A percentile compares a stretch with the other conserved stretches of the same genome.
Evolutionary conservation across 2,113 vertebrate genomes (phyloP).

Genomic region (Galbula dea): DNA sequence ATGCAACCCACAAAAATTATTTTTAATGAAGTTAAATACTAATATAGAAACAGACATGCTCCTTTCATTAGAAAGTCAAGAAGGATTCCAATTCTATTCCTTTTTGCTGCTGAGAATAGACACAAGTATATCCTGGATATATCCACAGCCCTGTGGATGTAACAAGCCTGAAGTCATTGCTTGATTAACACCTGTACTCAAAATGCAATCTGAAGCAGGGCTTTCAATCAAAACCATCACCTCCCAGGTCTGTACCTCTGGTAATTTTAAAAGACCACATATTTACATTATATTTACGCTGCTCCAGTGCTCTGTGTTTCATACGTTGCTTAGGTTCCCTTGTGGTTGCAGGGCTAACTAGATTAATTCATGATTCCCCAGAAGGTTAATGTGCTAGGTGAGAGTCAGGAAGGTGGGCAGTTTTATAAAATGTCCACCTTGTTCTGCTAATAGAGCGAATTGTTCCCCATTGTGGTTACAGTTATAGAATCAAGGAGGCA

Average conservation of each 20-base stretch:
- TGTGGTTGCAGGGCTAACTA: not conserved
- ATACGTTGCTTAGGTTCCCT: not conserved
- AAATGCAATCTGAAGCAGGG: not conserved
- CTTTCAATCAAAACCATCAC: not conserved
- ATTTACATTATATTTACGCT: not conserved
- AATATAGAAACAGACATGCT: not conserved
- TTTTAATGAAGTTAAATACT: not conserved
- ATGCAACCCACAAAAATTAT: not conserved
- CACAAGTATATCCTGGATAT: not conserved
- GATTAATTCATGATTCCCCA: not conserved
- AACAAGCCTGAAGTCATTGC: not conserved
- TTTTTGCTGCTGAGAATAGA: not conserved
- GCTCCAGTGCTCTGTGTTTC: not conserved
- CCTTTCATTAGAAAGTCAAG: not conserved
- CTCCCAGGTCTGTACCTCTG: not conserved
- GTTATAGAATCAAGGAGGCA: not conserved
- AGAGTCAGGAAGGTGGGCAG: not conserved
- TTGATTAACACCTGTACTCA: not conserved
- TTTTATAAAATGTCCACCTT: not conserved
- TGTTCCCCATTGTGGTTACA: not conserved
- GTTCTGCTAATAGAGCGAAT: not conserved
- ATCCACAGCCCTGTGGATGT: accelerated
- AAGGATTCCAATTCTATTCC: not conserved
- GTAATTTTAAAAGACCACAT: not conserved
- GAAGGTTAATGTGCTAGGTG: not conserved